Evolutionary conservation across 2,113 vertebrate genomes (phyloP).

Genomic region (Australoheros scitulus): DNA sequence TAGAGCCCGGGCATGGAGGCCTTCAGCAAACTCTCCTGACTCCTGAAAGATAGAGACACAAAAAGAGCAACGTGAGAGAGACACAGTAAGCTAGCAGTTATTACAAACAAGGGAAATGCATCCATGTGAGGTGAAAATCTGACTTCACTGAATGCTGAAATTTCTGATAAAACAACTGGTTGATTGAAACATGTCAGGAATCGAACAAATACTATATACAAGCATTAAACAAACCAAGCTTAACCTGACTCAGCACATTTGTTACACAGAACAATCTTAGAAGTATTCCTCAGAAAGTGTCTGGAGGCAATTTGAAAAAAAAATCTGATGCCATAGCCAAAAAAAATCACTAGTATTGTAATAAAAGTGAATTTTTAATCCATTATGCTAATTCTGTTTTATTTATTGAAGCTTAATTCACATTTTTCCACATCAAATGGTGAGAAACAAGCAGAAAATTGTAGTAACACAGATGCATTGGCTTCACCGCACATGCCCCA

Average conservation of each 20-base stretch:
- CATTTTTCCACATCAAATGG: no score
- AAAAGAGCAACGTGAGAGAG: neutral
- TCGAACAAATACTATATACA: accelerated
- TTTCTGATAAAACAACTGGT: neutral
- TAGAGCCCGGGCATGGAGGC: slow-evolving; percentile 73
- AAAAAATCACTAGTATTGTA: no score
- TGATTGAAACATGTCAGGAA: neutral
- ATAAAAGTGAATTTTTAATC: no score
- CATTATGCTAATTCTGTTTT: no score
- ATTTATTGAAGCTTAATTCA: no score
- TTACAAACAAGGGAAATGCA: neutral
- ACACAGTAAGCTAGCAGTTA: neutral
- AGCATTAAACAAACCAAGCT: neutral
- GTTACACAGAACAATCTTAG: neutral
- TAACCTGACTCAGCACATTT: neutral
- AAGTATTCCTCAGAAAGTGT: no score
- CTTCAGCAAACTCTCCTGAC: slow-evolving; percentile 81
- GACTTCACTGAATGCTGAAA: neutral
- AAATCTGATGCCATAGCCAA: no score
- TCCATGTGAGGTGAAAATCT: neutral
- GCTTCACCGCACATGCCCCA: no score
- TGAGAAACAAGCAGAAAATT: no score
- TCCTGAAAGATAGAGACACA: slow-evolving; percentile 55
- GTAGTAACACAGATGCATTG: no score
- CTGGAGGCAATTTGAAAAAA: no score